Percentiles rank a stretch among this genome's conserved stretches.
Conservation (phyloP, 2,113 vertebrate genomes). For the Mus spicilegus region DNA sequence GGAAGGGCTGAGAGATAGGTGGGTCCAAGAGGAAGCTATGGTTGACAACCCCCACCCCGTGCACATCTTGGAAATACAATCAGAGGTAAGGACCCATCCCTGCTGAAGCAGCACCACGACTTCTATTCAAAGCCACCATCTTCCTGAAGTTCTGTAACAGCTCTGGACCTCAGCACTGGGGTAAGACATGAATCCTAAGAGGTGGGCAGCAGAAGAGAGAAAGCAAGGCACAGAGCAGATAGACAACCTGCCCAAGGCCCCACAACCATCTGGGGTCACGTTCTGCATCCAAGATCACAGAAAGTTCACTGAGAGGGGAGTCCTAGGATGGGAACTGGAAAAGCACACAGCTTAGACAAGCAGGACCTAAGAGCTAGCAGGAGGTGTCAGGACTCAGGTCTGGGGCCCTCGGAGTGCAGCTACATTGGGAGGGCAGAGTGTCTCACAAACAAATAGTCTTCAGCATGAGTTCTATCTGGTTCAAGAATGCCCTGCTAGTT, state of each 20-base stretch:
- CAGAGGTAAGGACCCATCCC: no score
- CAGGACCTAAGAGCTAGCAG: background rate
- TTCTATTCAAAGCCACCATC: background rate
- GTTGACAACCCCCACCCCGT: background rate
- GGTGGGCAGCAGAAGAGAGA: no score
- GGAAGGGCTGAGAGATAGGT: background rate
- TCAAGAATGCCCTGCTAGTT: background rate
- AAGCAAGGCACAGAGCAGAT: background rate
- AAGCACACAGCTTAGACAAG: background rate
- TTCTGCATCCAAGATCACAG: background rate
- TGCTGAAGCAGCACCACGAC: background rate
- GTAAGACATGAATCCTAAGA: background rate
- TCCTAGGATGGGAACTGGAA: background rate
- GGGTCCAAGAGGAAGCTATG: rapidly evolving
- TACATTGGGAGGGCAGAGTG: background rate
- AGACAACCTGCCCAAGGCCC: background rate
- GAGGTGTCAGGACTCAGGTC: background rate
- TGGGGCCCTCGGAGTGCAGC: background rate
- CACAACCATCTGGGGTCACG: background rate
- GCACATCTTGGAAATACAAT: background rate
- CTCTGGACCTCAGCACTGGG: background rate
- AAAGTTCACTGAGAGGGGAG: background rate
- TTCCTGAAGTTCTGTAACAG: background rate
- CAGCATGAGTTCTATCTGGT: rapidly evolving
- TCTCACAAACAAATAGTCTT: no score